Evolutionary conservation across 2,113 vertebrate species (phyloP).

Genomic region (Chiloscyllium plagiosum): DNA sequence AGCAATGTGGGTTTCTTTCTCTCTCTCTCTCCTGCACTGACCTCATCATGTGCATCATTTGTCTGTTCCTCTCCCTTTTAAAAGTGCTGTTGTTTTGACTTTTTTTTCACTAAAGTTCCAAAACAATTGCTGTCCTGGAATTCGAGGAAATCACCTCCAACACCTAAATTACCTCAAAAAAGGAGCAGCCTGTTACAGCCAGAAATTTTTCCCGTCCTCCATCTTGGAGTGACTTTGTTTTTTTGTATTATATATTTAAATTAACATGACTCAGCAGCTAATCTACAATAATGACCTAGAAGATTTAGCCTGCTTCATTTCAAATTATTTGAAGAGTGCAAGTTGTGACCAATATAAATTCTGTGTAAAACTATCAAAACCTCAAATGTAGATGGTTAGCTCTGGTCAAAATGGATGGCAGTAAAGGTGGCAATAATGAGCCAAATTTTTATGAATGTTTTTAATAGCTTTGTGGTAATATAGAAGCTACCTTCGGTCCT

Average conservation of each 20-base stretch:
- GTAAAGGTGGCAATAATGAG: not conserved
- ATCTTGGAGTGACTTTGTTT: not conserved
- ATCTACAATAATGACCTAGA: not conserved
- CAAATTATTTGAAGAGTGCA: not conserved
- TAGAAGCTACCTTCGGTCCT: not conserved
- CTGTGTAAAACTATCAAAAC: not conserved
- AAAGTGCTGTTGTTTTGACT: too few relatives aligned
- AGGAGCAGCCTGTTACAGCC: too few relatives aligned
- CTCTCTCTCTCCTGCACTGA: too few relatives aligned
- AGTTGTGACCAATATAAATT: not conserved
- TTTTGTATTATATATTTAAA: not conserved
- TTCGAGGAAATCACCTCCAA: too few relatives aligned
- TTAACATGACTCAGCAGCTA: not conserved
- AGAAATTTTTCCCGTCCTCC: too few relatives aligned
- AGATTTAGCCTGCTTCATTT: not conserved
- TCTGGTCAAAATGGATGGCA: not conserved
- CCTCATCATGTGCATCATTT: too few relatives aligned
- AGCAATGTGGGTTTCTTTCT: too few relatives aligned
- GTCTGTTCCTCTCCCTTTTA: too few relatives aligned
- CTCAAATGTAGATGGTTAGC: not conserved
- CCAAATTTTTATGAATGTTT: not conserved
- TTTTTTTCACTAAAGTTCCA: too few relatives aligned
- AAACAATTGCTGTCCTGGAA: too few relatives aligned
- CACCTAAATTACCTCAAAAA: too few relatives aligned
- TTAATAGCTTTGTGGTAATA: not conserved